Conservation (phyloP, 2,797 vertebrate species). For the Menidia menidia region DNA sequence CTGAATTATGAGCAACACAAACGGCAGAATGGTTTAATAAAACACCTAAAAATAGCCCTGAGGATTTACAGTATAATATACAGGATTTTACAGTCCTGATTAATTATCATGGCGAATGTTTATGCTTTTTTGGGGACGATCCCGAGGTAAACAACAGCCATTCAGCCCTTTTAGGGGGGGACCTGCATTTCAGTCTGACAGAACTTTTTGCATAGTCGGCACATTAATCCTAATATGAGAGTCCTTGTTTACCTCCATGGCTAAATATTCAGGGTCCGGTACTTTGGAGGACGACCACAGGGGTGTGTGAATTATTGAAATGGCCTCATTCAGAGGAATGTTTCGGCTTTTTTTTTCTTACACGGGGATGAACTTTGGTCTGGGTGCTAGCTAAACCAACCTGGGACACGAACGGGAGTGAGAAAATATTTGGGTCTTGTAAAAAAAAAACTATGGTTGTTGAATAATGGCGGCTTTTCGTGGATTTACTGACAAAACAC, state of each 20-base stretch:
- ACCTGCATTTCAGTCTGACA: slow-evolving; percentile 8
- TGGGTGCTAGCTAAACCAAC: slow-evolving; percentile 16
- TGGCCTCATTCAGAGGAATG: slow-evolving; percentile 40
- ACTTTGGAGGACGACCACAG: not conserved
- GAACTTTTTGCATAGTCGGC: not conserved
- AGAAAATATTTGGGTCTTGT: too few species aligned
- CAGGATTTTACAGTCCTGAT: not conserved
- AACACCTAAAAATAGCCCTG: not conserved
- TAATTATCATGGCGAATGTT: not conserved
- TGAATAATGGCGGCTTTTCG: not conserved
- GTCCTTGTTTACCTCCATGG: not conserved
- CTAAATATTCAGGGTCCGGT: not conserved
- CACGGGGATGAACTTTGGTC: slow-evolving; percentile 14
- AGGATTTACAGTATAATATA: not conserved
- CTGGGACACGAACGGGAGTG: slow-evolving; percentile 22
- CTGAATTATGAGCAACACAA: not conserved
- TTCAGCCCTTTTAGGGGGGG: not conserved
- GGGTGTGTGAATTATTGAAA: slow-evolving; percentile 15
- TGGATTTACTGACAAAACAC: not conserved
- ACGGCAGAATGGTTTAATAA: not conserved
- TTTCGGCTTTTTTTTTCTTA: too few species aligned
- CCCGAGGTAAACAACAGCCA: not conserved
- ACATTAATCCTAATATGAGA: not conserved
- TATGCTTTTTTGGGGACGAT: not conserved
- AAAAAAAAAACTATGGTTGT: not conserved